Base-by-base conservation (phyloP, 2,888 invertebrate genomes). In the Napeogenes inachia region DNA sequence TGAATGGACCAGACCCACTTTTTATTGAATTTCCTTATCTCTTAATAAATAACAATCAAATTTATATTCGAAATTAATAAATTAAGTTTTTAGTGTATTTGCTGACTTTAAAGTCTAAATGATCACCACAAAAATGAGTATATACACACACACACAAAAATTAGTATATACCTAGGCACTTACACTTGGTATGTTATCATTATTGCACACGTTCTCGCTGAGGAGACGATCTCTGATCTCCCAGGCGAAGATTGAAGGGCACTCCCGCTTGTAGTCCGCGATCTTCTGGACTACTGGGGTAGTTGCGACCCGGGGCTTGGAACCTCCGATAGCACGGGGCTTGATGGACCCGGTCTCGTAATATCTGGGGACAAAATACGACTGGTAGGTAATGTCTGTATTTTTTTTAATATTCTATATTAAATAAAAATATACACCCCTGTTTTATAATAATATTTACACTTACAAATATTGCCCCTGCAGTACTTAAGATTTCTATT, bases 221-320 rank as follows among this genome's bases (percentile, higher is more conserved):
- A 99, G 93, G 74, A 99, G 93, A 79, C 98, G 94, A 81, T 99
- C 99, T 60, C 98, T 92, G 82, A 99, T 99, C 92, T 99, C 99
- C 99, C 99, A 99, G 57, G 99, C 98, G 91, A 99, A 99, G 87
- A 99, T 99, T 74, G 98, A 98, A 45, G 98, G 98, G 86, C 98
- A 98, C 85, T 99, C 98, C 60, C 98, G 92, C 91, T 99, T 99
- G 93, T 98, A 99, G 83, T 97, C 96, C 61, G 98, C 98, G 75
- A 99, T 98, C 91, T 98, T 98, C 87, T 94, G 94, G 71, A 98
- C 98, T 70, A 99, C 99, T 53, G 95, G 95, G 60, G 96, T 95
- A 59, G 98, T 98, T 66, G 98, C 98, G 64, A 98, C 98, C 73
- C 98, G 93, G 12, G 98, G 98, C 86, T 98, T 98, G 62, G 97